Evolutionary conservation across 2,113 vertebrate species (phyloP), one percentile per base, ranked within the genome.

Genomic region (Hemicordylus capensis): DNA sequence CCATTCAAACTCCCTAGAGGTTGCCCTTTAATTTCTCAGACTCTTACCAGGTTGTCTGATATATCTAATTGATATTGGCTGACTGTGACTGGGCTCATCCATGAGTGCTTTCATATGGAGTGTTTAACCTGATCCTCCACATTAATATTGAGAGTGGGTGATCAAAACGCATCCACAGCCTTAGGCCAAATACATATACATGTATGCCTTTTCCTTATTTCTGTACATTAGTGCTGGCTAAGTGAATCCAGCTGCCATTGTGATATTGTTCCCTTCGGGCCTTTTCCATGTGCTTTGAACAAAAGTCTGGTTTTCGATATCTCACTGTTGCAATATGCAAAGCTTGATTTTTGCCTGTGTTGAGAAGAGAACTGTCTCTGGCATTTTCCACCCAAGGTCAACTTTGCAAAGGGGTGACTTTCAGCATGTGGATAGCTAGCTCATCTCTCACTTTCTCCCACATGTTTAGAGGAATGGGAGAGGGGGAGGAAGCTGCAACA

Each of bases 221-320:
- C 67, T 80, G 56, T 69, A 64, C 44, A 72, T 80, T 80, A 85
- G 42, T 61, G 34, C 67, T 6, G 56, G 67, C 69, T 85, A 80
- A 80, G 76, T 80, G 84, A 85, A 80, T 80, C 76, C 84, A 85
- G 76, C 76, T 85, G 84, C 67, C 69, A 72, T 85, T 73, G 51
- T 63, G 58, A 80, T 39, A 28, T 58, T 20, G 44, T 20, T 85
- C 67, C 76, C 67, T 70, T 80, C 44, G 63, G 81, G 76, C 19
- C 20, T 73, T 80, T 85, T 85, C 48, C 56, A 51, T 80, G 42
- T 63, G 67, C 76, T 85, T 73, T 80, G 44, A 63, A 63, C 77
- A n/a, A n/a, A n/a, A 72, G 56, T 85, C 44, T 69, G 51, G 58
- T 84, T 85, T 80, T 80, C 59, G 80, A 63, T 79, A 61, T 39